Evolutionary conservation across 2,888 invertebrate genomes (phyloP), one percentile per base, ranked within the genome.

Genomic region (Drosophila macrospina): DNA sequence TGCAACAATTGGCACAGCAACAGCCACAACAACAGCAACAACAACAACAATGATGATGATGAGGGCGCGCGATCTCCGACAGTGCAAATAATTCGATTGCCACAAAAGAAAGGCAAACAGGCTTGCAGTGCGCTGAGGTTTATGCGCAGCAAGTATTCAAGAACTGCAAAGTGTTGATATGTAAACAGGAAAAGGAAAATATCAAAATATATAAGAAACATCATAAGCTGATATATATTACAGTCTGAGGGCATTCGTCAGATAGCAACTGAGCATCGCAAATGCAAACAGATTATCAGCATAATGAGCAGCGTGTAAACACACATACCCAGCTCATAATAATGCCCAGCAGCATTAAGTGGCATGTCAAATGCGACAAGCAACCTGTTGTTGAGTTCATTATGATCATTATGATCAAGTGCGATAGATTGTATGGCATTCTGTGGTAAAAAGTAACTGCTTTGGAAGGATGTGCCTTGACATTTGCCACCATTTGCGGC

Each of bases 391-490:
- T 32, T 34, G 11, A 69, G 57, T 47, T 77, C 57, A 77, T 76
- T 69, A 75, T 57, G 64, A 2, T 2, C 20, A 63, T n/a, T n/a
- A n/a, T n/a, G n/a, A n/a, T 15, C 15, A 39, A 15, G 37, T 37
- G 10, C 44, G 37, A 39, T 39, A 44, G 74, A 78, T 74, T 61
- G 80, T 28, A 11, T 41, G 42, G 52, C 55, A 66, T 57, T 82
- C 66, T 68, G 36, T 36, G 37, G 24, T 28, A 60, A 73, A 56
- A 75, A 59, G 66, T 39, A 60, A 59, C 24, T 68, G 63, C 32
- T 37, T 37, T 69, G 65, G 72, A 84, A 84, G 84, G 87, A 84
- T 78, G 70, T 61, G 71, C 84, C 84, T 87, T 85, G 84, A 85
- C 84, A 87, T 85, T 85, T 85, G 82, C 51, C 47, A 65, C 67